A percentile compares a stretch with the other conserved stretches of the same genome.
Evolutionary conservation across 1,140 invertebrate genomes (phyloP).

Genomic region (Battus philenor): DNA sequence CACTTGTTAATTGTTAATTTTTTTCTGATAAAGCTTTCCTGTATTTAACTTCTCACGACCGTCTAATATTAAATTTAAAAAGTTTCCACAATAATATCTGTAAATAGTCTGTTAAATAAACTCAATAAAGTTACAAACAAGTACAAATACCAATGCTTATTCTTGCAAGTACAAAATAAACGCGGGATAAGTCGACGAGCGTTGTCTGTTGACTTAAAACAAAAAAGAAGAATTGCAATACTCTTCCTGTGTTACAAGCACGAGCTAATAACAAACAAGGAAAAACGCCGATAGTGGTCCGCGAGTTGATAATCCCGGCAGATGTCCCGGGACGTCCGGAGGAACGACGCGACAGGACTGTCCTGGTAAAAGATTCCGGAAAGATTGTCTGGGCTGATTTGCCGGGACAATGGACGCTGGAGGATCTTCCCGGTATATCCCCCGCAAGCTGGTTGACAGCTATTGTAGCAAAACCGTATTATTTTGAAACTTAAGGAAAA

Average conservation of each 20-base stretch:
- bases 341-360: conserved; percentile 35
- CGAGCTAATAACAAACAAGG: conserved; percentile 35
- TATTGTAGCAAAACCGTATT: conserved; percentile 41
- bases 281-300: conserved; percentile 36
- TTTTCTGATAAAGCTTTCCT: no score
- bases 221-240: conserved; percentile 8
- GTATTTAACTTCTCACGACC: no score
- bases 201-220: neutral
- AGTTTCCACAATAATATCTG: no score
- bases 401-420: conserved; percentile 43
- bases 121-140: no score
- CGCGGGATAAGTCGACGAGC: neutral
- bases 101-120: no score
- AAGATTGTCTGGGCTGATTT: conserved; percentile 55
- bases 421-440: conserved; percentile 40
- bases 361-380: conserved; percentile 27
- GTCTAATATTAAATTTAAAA: no score
- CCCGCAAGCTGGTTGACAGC: conserved; percentile 38
- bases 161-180: neutral
- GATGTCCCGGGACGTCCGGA: conserved; percentile 45
- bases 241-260: conserved; percentile 17
- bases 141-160: no score
- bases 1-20: no score
- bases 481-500: no score
- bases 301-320: conserved; percentile 57